Evolutionary conservation across 1,140 invertebrate genomes (phyloP).

Genomic region (Diabrotica undecimpunctata): DNA sequence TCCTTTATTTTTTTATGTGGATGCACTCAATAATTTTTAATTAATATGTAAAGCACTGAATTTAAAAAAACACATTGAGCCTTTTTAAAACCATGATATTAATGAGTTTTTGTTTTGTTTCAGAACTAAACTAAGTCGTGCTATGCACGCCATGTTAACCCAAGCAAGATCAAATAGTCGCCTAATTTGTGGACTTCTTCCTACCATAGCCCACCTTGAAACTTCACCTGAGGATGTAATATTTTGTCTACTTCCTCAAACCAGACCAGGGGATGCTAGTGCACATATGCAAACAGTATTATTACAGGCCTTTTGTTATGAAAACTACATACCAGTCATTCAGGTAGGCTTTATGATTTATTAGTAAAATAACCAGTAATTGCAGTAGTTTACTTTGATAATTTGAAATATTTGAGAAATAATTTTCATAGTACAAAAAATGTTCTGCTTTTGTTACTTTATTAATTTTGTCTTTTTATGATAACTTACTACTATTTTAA

Average conservation of each 20-base stretch:
- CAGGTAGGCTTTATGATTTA: conserved; percentile 50
- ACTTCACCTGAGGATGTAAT: conserved; percentile 57
- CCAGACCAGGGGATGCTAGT: conserved; percentile 58
- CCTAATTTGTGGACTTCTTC: conserved; percentile 58
- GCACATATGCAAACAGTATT: conserved; percentile 67
- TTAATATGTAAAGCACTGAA: too few relatives aligned
- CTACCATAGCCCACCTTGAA: conserved; percentile 58
- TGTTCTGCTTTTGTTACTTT: too few relatives aligned
- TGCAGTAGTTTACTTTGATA: too few relatives aligned
- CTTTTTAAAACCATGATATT: too few relatives aligned
- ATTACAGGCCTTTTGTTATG: conserved; percentile 65
- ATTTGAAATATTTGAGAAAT: too few relatives aligned
- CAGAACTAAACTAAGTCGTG: conserved; percentile 49
- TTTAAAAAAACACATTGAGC: too few relatives aligned
- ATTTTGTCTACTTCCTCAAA: conserved; percentile 60
- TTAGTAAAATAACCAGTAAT: background rate
- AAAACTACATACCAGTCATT: conserved; percentile 66
- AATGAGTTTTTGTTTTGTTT: conserved; percentile 21
- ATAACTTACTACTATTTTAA: too few relatives aligned
- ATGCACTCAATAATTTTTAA: too few relatives aligned
- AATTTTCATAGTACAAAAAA: too few relatives aligned
- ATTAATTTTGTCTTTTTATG: too few relatives aligned
- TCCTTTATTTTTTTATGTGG: too few relatives aligned
- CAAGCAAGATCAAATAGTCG: conserved; percentile 57
- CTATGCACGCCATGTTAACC: conserved; percentile 55